Conservation (phyloP, 2,888 invertebrate genomes). For the Plutella xylostella region DNA sequence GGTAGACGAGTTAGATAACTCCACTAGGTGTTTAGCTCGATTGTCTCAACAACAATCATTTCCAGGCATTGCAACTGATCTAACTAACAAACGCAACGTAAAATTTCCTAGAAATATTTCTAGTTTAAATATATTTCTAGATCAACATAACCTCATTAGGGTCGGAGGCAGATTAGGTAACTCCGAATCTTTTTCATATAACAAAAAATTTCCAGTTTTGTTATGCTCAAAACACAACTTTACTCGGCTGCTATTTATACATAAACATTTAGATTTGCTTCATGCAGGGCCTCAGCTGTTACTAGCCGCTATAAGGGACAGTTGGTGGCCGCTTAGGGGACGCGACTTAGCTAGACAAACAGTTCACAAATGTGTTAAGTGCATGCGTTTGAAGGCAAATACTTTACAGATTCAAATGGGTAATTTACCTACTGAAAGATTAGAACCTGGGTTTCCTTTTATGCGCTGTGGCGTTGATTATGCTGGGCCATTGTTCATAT, state of each 20-base stretch:
- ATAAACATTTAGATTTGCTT: not conserved
- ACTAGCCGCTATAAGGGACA: not conserved
- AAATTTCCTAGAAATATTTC: not conserved
- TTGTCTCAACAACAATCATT: not conserved
- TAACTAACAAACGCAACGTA: not conserved
- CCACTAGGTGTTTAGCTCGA: not conserved
- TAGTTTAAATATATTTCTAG: constrained; percentile 3
- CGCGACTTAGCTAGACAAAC: not conserved
- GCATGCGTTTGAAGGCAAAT: not conserved
- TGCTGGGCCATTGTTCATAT: not conserved
- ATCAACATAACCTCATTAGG: not conserved
- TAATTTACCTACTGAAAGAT: not conserved
- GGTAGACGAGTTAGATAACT: not conserved
- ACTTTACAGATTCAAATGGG: not conserved
- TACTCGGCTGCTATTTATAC: not conserved
- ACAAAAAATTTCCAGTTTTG: constrained; percentile 3
- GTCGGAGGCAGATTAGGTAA: not conserved
- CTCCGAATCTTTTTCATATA: not conserved
- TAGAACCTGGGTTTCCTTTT: not conserved
- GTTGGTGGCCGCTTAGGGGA: not conserved
- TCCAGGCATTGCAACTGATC: not conserved
- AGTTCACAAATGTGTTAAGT: not conserved
- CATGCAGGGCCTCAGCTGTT: constrained; percentile 2
- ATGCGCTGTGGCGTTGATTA: not conserved
- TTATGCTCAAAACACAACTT: not conserved